Conservation (phyloP, 2,888 invertebrate species). For the Pristionchus fissidentatus region DNA sequence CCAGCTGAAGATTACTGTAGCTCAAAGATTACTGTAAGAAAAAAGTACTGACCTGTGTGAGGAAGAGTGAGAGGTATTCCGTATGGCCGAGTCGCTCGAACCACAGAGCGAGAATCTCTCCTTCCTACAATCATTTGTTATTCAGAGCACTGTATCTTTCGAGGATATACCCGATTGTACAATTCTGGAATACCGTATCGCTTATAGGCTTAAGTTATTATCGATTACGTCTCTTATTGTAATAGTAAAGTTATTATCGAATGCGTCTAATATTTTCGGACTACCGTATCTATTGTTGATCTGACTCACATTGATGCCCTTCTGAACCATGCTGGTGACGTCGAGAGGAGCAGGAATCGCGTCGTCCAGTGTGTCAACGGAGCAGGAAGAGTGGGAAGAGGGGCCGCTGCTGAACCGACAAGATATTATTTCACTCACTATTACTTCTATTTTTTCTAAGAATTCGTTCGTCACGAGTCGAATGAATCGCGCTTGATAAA, state of each 20-base stretch:
- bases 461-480: no score
- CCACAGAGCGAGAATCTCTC: conserved; percentile 93
- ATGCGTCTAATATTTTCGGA: background rate
- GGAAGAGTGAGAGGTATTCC: conserved; percentile 92
- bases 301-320: conserved; percentile 83
- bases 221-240: no score
- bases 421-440: background rate
- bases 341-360: conserved; percentile 67
- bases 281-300: no score
- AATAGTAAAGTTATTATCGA: background rate
- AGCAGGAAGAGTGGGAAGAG: conserved; percentile 76
- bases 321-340: conserved; percentile 78
- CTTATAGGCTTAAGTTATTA: no score
- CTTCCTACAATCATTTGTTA: conserved; percentile 81
- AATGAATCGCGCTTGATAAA: no score
- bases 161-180: background rate
- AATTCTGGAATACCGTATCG: background rate
- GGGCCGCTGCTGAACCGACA: conserved; percentile 51
- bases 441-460: background rate
- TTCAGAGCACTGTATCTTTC: background rate
- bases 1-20: background rate
- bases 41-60: conserved; percentile 80
- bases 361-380: conserved; percentile 82
- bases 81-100: conserved; percentile 92
- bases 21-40: background rate